Base-by-base conservation (phyloP, 2,888 invertebrate genomes). In the Chymomyza amoena region DNA sequence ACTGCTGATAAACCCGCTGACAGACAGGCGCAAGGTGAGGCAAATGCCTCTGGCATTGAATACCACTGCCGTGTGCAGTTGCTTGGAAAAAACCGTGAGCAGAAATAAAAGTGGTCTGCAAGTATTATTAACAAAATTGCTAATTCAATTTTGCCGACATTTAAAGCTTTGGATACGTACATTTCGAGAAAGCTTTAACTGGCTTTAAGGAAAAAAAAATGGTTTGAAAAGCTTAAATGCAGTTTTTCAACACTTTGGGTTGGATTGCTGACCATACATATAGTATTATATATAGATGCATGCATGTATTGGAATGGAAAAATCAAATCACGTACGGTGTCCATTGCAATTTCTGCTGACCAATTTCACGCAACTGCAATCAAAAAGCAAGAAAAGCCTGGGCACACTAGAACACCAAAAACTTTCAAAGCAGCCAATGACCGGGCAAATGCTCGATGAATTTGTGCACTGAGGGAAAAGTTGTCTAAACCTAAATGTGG, bases 361-460 rank as follows among this genome's bases (percentile, higher is more conserved):
- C 83, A 88, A 86, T 84, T 86, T 84, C 69, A 72, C 71, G 75
- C 88, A 84, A 80, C 79, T 83, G 88, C 88, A 83, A 84, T 84
- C 88, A 88, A 86, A 84, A 76, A 73, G 78, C 78, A 75, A 81
- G 57, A 25, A 25, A 18, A 10, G 57, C 57, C 39, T 45, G 10
- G 39, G 32, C 7, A 32, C 39, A 45, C 39, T 45, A 13, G 39
- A 45, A 45, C 13, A 45, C 39, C 39, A 45, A 45, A 45, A 45
- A 45, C 13, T 45, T 45, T 45, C 39, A 45, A 45, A 45, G 39
- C 39, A 45, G 39, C 3, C 39, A 45, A 45, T 13, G 39, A 13
- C 39, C 39, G 39, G 39, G 13, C 13, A 45, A 45, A 45, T 45
- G 39, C 13, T 13, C 39, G 39, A 45, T 13, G 39, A 10, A 13